Conservation (phyloP, 2,888 invertebrate species). For the Scaptomyza parva region DNA sequence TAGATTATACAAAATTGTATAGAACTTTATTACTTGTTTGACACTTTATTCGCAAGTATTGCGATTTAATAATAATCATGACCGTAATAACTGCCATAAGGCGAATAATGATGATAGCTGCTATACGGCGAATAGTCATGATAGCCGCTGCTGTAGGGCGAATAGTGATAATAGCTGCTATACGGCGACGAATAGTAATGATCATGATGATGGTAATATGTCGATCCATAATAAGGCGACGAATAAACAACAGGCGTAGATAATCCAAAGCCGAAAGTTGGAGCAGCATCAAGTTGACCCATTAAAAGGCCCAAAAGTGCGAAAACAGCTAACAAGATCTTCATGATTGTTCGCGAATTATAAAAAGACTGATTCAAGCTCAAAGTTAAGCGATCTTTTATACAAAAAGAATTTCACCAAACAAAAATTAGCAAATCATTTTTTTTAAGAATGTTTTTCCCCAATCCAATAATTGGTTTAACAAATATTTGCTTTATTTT, state of each 20-base stretch:
- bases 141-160: not conserved
- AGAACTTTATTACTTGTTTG: conserved; percentile 25
- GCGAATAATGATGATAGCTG: not conserved
- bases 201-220: conserved; percentile 31
- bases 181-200: conserved; percentile 43
- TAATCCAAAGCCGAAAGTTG: conserved; percentile 34
- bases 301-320: conserved; percentile 23
- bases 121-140: not conserved
- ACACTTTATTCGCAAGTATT: conserved; percentile 18
- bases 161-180: conserved; percentile 29
- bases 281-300: conserved; percentile 29
- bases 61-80: conserved; percentile 25
- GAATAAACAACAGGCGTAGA: conserved; percentile 41
- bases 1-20: conserved; percentile 6
- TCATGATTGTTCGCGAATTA: conserved; percentile 37
- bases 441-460: conserved; percentile 27
- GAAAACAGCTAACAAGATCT: conserved; percentile 23
- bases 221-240: conserved; percentile 31
- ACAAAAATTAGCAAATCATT: conserved; percentile 43
- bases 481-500: conserved; percentile 51
- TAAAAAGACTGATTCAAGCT: conserved; percentile 24
- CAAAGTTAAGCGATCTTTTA: conserved; percentile 22
- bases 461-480: conserved; percentile 26
- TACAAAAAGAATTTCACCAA: conserved; percentile 44
- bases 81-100: not conserved